Percentiles rank a stretch among this genome's conserved stretches.
Evolutionary conservation across 2,113 vertebrate genomes (phyloP).

Genomic region (Sturnus vulgaris): DNA sequence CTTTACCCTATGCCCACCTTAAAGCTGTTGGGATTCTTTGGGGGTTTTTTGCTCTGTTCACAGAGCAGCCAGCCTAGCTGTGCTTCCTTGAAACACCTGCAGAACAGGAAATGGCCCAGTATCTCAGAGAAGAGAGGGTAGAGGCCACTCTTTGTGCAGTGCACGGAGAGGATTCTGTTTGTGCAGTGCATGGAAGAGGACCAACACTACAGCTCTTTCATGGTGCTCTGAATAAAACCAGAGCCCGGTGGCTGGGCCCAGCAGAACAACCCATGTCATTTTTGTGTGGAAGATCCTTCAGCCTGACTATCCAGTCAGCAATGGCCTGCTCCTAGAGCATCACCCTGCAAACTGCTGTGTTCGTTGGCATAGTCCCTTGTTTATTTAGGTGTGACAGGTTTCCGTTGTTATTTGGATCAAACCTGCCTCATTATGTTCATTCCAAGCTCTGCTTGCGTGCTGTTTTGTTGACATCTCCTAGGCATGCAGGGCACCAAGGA

Average conservation of each 20-base stretch:
- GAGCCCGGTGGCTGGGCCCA: background rate
- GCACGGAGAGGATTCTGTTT: background rate
- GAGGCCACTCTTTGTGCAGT: background rate
- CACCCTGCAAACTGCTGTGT: constrained; percentile 45
- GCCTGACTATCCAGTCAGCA: constrained; percentile 1
- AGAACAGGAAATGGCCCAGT: background rate
- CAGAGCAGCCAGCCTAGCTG: background rate
- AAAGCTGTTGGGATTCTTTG: background rate
- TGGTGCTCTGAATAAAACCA: background rate
- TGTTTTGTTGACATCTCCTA: constrained; percentile 55
- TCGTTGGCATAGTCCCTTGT: constrained; percentile 56
- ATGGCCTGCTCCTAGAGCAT: constrained; percentile 7
- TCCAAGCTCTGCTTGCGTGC: constrained; percentile 45
- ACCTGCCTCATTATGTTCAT: constrained; percentile 41
- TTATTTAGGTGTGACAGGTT: constrained; percentile 72
- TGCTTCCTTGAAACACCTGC: background rate
- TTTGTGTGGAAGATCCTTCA: background rate
- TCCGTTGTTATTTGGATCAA: constrained; percentile 61
- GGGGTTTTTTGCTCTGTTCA: background rate
- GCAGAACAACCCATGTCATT: background rate
- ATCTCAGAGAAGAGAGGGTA: background rate
- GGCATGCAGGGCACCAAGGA: constrained; percentile 36
- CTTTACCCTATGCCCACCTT: background rate
- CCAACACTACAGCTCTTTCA: fast-evolving
- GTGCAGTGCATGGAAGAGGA: background rate